phyloP scores from a whole-genome alignment of 1,140 invertebrate species.

The Drosophila baimaii region DNA sequence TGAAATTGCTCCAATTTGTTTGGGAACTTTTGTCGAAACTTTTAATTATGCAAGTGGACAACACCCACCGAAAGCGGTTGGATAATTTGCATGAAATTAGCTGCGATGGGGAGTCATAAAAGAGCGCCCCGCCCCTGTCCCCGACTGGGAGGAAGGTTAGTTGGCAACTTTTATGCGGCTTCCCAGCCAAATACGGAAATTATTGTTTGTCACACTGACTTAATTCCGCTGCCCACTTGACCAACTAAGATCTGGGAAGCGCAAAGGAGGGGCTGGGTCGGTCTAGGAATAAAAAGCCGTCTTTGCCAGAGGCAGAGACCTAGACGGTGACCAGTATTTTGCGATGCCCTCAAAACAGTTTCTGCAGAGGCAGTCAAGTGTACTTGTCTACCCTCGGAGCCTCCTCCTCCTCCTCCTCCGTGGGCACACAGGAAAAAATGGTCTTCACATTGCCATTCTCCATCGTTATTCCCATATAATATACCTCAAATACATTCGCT shows the following conservation, averaged over 20 bases:
- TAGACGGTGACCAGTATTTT: constrained; percentile 34
- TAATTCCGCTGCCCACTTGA: constrained; percentile 74
- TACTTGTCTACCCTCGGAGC: constrained; percentile 7
- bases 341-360: constrained; percentile 64
- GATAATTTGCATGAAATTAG: constrained; percentile 78
- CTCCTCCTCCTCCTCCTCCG: constrained; percentile 16
- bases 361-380: constrained; percentile 35
- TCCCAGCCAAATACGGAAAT: constrained; percentile 56
- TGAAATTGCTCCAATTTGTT: constrained; percentile 73
- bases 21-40: constrained; percentile 69
- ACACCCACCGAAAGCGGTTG: constrained; percentile 51
- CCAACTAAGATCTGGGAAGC: constrained; percentile 53
- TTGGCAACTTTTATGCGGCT: constrained; percentile 23
- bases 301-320: constrained; percentile 5
- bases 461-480: neutral
- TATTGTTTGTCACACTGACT: constrained; percentile 82
- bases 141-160: constrained; percentile 32
- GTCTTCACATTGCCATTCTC: neutral
- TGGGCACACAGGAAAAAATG: constrained; percentile 11
- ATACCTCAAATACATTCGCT: neutral
- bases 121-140: constrained; percentile 4
- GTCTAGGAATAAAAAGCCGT: constrained; percentile 4
- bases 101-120: constrained; percentile 28
- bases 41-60: constrained; percentile 75
- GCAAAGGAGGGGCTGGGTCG: neutral